Evolutionary conservation across 1,140 invertebrate species (phyloP).

Genomic region (Andricus grossulariae): DNA sequence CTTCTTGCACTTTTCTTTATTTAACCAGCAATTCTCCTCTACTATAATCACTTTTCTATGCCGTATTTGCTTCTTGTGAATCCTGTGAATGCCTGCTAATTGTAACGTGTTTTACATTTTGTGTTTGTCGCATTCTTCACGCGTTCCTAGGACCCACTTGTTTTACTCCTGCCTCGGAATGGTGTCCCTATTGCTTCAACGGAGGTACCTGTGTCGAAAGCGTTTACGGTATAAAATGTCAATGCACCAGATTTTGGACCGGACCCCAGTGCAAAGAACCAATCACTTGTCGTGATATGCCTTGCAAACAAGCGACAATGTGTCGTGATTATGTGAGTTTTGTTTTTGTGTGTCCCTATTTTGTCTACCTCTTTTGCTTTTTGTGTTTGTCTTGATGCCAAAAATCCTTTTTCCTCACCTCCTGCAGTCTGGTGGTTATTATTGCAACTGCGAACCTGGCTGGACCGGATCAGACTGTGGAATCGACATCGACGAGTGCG

Average conservation of each 20-base stretch:
- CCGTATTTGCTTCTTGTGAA: not conserved
- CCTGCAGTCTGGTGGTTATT: constrained; percentile 78
- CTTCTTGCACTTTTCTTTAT: no score
- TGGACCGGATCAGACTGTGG: constrained; percentile 82
- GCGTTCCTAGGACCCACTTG: constrained; percentile 56
- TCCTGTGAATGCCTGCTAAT: not conserved
- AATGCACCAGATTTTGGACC: constrained; percentile 78
- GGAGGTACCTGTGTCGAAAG: constrained; percentile 79
- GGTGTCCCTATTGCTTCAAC: constrained; percentile 77
- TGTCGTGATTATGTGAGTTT: constrained; percentile 81
- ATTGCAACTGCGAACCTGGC: constrained; percentile 84
- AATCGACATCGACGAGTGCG: constrained; percentile 77
- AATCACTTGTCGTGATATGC: constrained; percentile 75
- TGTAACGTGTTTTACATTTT: constrained; percentile 3
- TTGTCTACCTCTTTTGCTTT: constrained; percentile 32
- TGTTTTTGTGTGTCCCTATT: constrained; percentile 40
- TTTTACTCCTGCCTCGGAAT: constrained; percentile 51
- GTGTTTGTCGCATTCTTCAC: constrained; percentile 5
- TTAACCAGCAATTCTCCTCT: no score
- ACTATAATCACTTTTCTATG: not conserved
- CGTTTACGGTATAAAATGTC: constrained; percentile 75
- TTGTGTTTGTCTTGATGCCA: constrained; percentile 19
- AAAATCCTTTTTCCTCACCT: constrained; percentile 2
- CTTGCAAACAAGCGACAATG: constrained; percentile 77
- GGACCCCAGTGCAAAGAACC: constrained; percentile 73